Evolutionary conservation across 2,113 vertebrate genomes (phyloP).

Genomic region (Lasiurus cinereus): DNA sequence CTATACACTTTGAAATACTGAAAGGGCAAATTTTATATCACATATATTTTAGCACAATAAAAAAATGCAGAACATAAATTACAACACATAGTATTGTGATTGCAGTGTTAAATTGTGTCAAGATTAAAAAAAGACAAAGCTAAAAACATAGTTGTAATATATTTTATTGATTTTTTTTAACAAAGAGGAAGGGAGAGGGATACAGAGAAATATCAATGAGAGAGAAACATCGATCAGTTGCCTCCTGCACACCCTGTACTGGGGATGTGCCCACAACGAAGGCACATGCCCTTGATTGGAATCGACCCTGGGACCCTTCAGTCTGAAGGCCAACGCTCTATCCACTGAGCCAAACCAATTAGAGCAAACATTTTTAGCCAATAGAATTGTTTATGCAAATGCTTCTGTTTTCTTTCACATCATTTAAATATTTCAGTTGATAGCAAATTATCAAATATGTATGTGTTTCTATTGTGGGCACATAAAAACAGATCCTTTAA

Average conservation of each 20-base stretch:
- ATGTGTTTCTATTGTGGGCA: background rate
- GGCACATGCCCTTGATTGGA: too few species aligned
- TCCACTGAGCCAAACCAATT: too few species aligned
- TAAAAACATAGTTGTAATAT: background rate
- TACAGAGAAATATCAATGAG: too few species aligned
- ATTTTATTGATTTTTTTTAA: too few species aligned
- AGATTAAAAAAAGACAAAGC: conserved; percentile 3
- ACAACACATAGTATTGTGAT: background rate
- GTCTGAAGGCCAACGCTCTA: too few species aligned
- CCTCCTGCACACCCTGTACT: too few species aligned
- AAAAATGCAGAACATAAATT: background rate
- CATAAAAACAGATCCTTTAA: background rate
- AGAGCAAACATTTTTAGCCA: too few species aligned
- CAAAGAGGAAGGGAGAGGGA: too few species aligned
- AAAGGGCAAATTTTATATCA: background rate
- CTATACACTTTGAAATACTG: background rate
- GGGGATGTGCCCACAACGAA: too few species aligned
- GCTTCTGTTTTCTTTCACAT: background rate
- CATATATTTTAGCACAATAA: background rate
- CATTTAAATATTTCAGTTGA: background rate
- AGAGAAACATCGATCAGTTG: too few species aligned
- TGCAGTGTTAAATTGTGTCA: background rate
- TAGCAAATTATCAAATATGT: background rate
- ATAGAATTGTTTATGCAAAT: background rate
- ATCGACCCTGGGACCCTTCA: too few species aligned